phyloP scores from a whole-genome alignment of 2,797 vertebrate genomes.

The Acanthurus leucopareius region DNA sequence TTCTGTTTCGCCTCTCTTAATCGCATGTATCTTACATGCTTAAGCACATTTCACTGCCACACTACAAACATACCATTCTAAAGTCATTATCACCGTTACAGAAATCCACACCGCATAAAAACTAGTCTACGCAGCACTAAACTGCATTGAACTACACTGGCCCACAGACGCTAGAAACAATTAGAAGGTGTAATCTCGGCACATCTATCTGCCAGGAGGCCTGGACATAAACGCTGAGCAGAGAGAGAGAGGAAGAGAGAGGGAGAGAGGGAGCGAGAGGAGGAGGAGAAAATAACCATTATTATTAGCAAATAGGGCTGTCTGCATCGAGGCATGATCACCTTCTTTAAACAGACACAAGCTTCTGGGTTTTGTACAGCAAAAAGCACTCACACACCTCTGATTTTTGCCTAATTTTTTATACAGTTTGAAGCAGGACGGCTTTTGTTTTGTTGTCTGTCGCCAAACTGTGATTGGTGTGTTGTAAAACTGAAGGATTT shows the following conservation, averaged over 20 bases:
- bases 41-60: conserved; percentile 34
- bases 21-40: conserved; percentile 29
- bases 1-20: conserved; percentile 9
- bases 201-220: conserved; percentile 82
- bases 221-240: conserved; percentile 75
- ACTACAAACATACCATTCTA: conserved; percentile 47
- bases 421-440: conserved; percentile 32
- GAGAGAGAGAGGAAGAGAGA: conserved; percentile 57
- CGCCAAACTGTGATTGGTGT: conserved; percentile 61
- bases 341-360: conserved; percentile 66
- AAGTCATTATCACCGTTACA: conserved; percentile 63
- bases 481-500: conserved; percentile 69
- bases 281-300: conserved; percentile 74
- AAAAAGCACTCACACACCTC: conserved; percentile 14
- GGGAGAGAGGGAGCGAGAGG: conserved; percentile 41
- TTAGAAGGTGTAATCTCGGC: conserved; percentile 81
- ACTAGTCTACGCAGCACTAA: conserved; percentile 72
- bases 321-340: conserved; percentile 78
- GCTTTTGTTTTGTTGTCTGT: conserved; percentile 57
- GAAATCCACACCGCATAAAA: conserved; percentile 66
- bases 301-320: conserved; percentile 73
- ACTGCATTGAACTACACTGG: conserved; percentile 59
- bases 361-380: conserved; percentile 47
- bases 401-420: conserved; percentile 53
- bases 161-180: conserved; percentile 76